A percentile compares a stretch with the other conserved stretches of the same genome.
Conservation (phyloP, 2,888 invertebrate genomes). For the Drosophila gaucha region DNA sequence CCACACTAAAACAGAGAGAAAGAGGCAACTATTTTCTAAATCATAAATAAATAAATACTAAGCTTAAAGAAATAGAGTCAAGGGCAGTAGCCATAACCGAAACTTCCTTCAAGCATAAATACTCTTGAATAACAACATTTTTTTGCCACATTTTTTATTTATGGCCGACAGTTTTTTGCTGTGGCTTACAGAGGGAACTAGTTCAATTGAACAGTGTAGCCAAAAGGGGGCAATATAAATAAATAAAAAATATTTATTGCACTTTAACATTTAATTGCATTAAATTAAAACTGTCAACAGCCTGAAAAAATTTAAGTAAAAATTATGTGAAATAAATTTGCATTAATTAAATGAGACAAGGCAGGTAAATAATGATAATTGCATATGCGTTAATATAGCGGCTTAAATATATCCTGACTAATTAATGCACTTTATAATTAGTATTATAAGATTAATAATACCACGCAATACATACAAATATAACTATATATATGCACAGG, state of each 20-base stretch:
- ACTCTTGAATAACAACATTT: conserved; percentile 5
- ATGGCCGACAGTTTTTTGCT: conserved; percentile 20
- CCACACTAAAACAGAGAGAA: not conserved
- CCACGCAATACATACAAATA: conserved; percentile 14
- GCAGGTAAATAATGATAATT: conserved; percentile 37
- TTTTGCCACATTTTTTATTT: conserved; percentile 42
- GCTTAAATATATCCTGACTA: conserved; percentile 56
- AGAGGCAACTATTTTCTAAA: conserved; percentile 1
- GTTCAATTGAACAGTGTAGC: not conserved
- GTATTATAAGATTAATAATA: conserved; percentile 48
- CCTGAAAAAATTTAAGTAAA: not conserved
- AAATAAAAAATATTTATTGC: conserved; percentile 4
- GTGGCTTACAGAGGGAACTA: not conserved
- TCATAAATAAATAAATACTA: conserved; percentile 12
- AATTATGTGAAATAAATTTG: conserved; percentile 29
- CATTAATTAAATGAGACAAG: conserved; percentile 44
- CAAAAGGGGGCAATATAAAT: not conserved
- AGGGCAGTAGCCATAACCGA: not conserved
- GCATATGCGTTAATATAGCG: conserved; percentile 32
- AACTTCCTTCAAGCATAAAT: conserved; percentile 35
- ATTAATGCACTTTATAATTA: conserved; percentile 69
- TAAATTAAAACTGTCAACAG: conserved; percentile 11
- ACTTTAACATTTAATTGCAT: conserved; percentile 27
- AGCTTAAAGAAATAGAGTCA: not conserved
- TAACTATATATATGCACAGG: conserved; percentile 4